phyloP scores from a whole-genome alignment of 2,888 invertebrate species.

The Thymelicus lineola region DNA sequence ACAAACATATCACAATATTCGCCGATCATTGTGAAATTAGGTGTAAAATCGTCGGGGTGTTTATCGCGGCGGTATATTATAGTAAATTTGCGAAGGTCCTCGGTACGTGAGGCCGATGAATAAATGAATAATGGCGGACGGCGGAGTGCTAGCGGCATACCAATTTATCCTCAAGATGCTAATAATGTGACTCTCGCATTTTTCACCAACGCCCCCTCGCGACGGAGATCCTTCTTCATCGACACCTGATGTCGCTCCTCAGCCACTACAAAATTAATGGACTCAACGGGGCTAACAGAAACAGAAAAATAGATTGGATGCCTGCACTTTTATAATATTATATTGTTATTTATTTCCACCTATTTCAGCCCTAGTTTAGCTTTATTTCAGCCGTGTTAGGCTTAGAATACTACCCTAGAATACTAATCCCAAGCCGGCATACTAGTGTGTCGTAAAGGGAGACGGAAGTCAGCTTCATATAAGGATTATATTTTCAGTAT shows the following conservation, averaged over 20 bases:
- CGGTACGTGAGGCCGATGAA: conserved; percentile 73
- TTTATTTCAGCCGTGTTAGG: no score
- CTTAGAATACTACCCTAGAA: no score
- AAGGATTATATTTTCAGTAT: no score
- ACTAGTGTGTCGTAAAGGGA: no score
- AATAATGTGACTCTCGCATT: conserved; percentile 77
- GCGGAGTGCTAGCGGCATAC: conserved; percentile 74
- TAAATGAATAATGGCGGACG: conserved; percentile 81
- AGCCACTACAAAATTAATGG: conserved; percentile 46
- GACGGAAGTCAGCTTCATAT: no score
- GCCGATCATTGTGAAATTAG: conserved; percentile 49
- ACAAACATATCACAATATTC: conserved; percentile 20
- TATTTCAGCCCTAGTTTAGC: no score
- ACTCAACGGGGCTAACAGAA: conserved; percentile 38
- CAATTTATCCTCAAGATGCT: conserved; percentile 76
- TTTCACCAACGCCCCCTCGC: conserved; percentile 67
- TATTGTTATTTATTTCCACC: neutral
- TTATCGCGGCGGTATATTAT: conserved; percentile 47
- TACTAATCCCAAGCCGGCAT: no score
- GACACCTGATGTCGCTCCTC: conserved; percentile 45
- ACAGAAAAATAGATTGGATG: conserved; percentile 19
- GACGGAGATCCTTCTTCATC: conserved; percentile 66
- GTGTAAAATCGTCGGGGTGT: conserved; percentile 53
- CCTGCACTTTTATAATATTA: neutral
- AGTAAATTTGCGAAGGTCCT: conserved; percentile 46